phyloP scores from a whole-genome alignment of 2,888 invertebrate genomes.

The Ophion ventricosus region DNA sequence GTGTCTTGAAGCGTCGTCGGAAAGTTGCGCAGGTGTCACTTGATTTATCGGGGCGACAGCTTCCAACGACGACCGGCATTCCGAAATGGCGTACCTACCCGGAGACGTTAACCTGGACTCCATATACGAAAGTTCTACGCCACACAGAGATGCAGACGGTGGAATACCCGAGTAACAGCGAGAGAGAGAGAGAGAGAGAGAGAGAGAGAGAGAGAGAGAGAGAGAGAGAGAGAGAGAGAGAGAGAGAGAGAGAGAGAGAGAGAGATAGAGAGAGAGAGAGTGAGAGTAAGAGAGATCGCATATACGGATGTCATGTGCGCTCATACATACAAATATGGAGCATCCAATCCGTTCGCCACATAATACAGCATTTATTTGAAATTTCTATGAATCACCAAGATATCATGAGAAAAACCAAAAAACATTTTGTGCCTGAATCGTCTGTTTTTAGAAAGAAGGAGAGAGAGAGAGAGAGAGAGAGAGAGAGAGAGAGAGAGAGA shows the following conservation, averaged over 20 bases:
- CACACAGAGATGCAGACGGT: conserved; percentile 57
- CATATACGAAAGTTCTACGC: conserved; percentile 57
- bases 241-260: too few species aligned
- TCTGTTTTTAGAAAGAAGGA: too few species aligned
- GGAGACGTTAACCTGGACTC: conserved; percentile 65
- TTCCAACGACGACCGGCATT: conserved; percentile 78
- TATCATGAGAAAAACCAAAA: neutral
- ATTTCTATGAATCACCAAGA: neutral
- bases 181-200: neutral
- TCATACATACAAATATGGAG: conserved; percentile 14
- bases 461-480: too few species aligned
- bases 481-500: too few species aligned
- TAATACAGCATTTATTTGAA: conserved; percentile 12
- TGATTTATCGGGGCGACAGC: conserved; percentile 80
- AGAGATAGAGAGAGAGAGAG: too few species aligned
- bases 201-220: too few species aligned
- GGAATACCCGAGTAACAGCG: conserved; percentile 3
- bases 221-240: too few species aligned
- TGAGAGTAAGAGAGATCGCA: neutral
- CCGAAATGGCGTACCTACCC: conserved; percentile 71
- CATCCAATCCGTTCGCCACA: conserved; percentile 11
- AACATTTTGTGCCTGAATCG: neutral
- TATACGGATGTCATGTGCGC: conserved; percentile 4
- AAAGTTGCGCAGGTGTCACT: conserved; percentile 80
- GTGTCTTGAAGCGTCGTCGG: conserved; percentile 63